These are phyloP conservation scores for Bos indicus DNA, from an alignment of 2,113 vertebrate genomes.

Conservation along the genomic window DNA sequence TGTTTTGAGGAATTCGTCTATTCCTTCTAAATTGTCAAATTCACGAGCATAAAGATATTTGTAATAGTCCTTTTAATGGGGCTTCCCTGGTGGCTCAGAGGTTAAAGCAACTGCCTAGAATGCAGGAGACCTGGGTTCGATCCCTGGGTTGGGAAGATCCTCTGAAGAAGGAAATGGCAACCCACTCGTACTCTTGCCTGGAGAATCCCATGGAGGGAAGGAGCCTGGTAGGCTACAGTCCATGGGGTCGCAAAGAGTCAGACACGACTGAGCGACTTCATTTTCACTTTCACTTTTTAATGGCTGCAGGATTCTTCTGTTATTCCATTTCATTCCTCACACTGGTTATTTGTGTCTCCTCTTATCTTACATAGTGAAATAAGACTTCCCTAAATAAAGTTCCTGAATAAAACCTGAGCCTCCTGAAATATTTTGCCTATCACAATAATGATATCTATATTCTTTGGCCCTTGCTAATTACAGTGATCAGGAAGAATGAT, in stretches of 20 bases:
- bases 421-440: neutral
- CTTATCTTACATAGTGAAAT: neutral
- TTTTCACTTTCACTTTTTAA: neutral
- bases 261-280: too few species aligned
- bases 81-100: too few species aligned
- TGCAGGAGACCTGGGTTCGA: too few species aligned
- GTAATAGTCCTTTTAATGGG: neutral
- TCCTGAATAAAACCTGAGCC: neutral
- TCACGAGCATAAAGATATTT: neutral
- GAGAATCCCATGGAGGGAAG: too few species aligned
- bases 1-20: neutral
- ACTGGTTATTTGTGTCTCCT: neutral
- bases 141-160: too few species aligned
- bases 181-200: too few species aligned
- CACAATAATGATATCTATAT: neutral
- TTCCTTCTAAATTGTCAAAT: neutral
- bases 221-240: too few species aligned
- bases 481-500: neutral
- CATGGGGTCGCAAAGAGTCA: too few species aligned
- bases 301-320: neutral
- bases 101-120: too few species aligned
- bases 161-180: too few species aligned
- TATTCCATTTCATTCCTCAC: neutral
- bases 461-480: neutral
- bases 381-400: neutral